Evolutionary conservation across 2,113 vertebrate genomes (phyloP), one percentile per base, ranked within the genome.

Genomic region (Heloderma charlesbogerti): DNA sequence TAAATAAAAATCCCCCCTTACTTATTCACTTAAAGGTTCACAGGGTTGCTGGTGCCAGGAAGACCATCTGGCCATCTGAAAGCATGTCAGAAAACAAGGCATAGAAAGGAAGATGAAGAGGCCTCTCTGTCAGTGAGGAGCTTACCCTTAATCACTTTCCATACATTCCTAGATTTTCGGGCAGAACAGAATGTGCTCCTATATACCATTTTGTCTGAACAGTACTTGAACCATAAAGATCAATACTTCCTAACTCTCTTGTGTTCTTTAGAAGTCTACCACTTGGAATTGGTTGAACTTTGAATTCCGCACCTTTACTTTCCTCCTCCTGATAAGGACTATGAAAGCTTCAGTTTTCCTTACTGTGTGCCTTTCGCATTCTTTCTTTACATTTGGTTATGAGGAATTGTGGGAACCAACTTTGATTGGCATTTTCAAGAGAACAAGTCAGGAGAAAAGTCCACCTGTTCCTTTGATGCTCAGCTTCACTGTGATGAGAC

Each of bases 11-110:
- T 51, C 6, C 9, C 57, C 84, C 2, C 51, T 25, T 22, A 86
- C 6, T 92, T 88, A 71, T 85, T 75, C 80, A 85, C 89, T 89
- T 93, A 83, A 96, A 74, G 27, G 31, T 60, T 66, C 57, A 91
- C 54, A 88, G 66, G 88, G 87, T 66, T 81, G 90, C 48, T 37
- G 2, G 25, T 18, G 43, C 81, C 48, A n/a, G 89, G 40, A 57
- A 63, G 45, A 87, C 89, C 86, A 57, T 51, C 78, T 57, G 60
- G 88, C 86, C 86, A 63, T 51, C 71, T 57, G 37, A n/a, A 87
- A 37, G 6, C 74, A 91, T 72, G 16, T 29, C 92, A 85, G 91
- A 78, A 74, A 60, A 86, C 16, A 57, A 87, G 48, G n/a, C 8
- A 89, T 10, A 88, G 84, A 75, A 86, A 40, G 6, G 9, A 85